Base-by-base conservation (phyloP, 2,797 vertebrate genomes). In the Rhyacichthys aspro region DNA sequence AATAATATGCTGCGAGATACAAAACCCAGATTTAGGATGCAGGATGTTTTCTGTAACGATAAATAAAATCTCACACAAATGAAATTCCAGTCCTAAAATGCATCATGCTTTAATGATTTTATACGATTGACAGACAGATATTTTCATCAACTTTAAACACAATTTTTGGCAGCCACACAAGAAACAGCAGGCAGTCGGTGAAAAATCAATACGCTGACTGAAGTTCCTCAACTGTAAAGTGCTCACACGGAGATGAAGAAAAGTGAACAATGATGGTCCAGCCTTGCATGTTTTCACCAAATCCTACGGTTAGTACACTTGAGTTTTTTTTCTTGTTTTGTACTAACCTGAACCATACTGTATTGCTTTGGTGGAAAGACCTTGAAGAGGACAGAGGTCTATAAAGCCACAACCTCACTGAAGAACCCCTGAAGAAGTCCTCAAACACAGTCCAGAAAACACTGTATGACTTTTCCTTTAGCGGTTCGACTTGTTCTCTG, bases 161-260 rank as follows among this genome's bases (percentile, higher is more conserved):
- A 11, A 5, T 37, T 33, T n/a, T n/a, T n/a, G n/a, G n/a, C n/a
- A n/a, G n/a, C n/a, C 43, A 39, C 16, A 33, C 8, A 36, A 72
- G 15, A 65, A 58, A 36, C 23, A 60, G n/a, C 19, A 23, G 11
- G 16, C 16, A 14, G 39, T 15, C 39, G 23, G 47, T 19, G n/a
- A 71, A 58, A 10, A 19, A 60, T 58, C 37, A 37, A 58, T 50
- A 8, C 44, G 18, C 16, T 45, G 45, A 32, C 34, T n/a, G n/a
- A 56, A 36, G 39, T 65, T 62, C 32, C 39, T 34, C 39, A 64
- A 59, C 48, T 38, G 36, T n/a, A 14, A 33, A 57, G 23, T 49
- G 62, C 66, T 77, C 43, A 5, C 8, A 60, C 9, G 3, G 34
- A 33, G 28, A 45, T 23, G 18, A 33, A 39, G 39, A 41, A 16